A percentile compares a stretch with the other conserved stretches of the same genome.
These are phyloP conservation scores for Podarcis muralis DNA, from an alignment of 2,113 vertebrate genomes.

Conservation along the genomic window DNA sequence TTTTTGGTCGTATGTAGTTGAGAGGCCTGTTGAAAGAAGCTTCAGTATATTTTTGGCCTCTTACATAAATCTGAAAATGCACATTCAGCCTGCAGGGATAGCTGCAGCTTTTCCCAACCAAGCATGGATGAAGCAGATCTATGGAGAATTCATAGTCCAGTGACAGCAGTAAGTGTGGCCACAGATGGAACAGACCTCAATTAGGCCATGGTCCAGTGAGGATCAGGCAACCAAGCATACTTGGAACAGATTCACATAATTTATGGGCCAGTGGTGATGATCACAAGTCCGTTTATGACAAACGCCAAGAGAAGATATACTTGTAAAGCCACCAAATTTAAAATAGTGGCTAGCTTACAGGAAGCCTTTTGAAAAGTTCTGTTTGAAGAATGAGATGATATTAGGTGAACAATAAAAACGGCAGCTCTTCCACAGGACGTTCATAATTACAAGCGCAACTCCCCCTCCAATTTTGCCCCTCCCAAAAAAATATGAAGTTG, in stretches of 20 bases:
- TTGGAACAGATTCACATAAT: constrained; percentile 8
- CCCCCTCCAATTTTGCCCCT: background rate
- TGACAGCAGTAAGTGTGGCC: background rate
- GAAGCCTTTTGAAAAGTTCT: background rate
- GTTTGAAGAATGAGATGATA: background rate
- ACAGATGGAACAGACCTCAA: constrained; percentile 5
- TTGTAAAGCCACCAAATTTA: constrained; percentile 1
- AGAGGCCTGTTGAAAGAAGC: background rate
- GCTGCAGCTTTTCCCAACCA: background rate
- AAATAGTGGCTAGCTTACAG: background rate
- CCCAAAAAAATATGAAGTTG: background rate
- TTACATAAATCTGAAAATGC: background rate
- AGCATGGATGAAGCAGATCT: background rate
- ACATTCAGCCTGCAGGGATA: background rate
- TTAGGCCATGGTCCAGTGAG: background rate
- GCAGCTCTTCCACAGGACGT: background rate
- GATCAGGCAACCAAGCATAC: background rate
- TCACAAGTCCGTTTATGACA: background rate
- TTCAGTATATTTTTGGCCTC: constrained; percentile 3
- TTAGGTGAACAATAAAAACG: background rate
- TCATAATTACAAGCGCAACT: background rate
- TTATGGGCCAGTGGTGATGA: background rate
- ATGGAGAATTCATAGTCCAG: background rate
- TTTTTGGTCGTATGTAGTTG: background rate
- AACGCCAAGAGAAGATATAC: constrained; percentile 4